A percentile compares a stretch with the other conserved stretches of the same genome.
These are phyloP conservation scores for Pinctada fucata DNA, from an alignment of 2,888 invertebrate genomes.

Conservation along the genomic window DNA sequence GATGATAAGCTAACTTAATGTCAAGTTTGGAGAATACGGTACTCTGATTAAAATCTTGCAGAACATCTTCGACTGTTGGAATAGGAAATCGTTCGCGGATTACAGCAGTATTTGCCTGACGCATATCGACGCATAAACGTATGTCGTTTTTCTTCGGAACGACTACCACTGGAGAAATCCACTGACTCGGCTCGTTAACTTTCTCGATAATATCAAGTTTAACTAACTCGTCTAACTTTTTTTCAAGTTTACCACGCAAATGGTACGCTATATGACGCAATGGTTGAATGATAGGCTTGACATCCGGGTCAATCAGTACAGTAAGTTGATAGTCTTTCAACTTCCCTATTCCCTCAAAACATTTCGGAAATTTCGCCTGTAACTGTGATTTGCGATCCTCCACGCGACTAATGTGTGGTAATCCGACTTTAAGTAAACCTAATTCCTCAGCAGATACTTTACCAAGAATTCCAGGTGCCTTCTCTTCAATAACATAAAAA, in stretches of 20 bases:
- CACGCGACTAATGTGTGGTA: slow-evolving; percentile 7
- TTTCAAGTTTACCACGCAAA: neutral
- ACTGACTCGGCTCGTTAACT: no score
- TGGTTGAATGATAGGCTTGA: neutral
- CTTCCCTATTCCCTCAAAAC: slow-evolving; percentile 1
- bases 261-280: neutral
- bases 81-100: no score
- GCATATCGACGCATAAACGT: neutral
- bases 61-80: no score
- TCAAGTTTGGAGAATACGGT: slow-evolving; percentile 24
- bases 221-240: neutral
- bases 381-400: slow-evolving; percentile 1
- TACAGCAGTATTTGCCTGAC: no score
- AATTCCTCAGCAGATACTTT: slow-evolving; percentile 8
- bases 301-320: neutral
- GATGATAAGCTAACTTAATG: slow-evolving; percentile 25
- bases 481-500: slow-evolving; percentile 21
- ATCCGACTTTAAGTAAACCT: slow-evolving; percentile 32
- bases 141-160: no score
- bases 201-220: no score
- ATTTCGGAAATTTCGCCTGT: neutral
- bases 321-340: slow-evolving; percentile 2
- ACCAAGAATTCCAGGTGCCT: neutral
- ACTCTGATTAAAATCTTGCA: no score
- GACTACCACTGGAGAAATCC: no score